These are phyloP conservation scores for Theonella swinhoei DNA, from an alignment of 37 sponge, comb jelly and placozoan genomes.

Conservation along the genomic window DNA sequence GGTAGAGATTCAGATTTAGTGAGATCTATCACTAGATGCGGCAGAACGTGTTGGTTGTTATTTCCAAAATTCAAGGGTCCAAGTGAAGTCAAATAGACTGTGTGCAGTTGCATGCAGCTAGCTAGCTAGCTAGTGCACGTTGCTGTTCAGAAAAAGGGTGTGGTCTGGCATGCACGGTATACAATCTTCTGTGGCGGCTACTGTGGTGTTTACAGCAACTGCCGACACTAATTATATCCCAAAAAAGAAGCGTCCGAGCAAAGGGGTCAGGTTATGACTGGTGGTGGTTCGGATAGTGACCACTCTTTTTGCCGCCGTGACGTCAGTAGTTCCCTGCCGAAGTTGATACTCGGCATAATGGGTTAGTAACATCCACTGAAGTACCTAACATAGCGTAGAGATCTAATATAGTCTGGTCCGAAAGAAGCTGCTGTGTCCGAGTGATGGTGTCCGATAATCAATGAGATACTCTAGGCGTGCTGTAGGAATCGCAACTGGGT, in stretches of 20 bases:
- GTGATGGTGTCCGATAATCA: not conserved
- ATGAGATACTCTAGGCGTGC: not conserved
- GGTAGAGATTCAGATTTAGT: too few species aligned
- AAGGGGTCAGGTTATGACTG: not conserved
- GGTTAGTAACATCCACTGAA: not conserved
- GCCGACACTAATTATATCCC: not conserved
- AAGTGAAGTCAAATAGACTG: too few species aligned
- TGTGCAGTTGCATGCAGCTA: too few species aligned
- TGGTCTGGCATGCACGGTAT: not conserved
- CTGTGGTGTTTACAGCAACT: not conserved
- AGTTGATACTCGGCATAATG: not conserved
- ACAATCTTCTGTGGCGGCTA: not conserved
- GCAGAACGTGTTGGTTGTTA: too few species aligned
- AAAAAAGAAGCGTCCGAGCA: not conserved
- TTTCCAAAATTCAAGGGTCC: too few species aligned
- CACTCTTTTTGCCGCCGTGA: not conserved
- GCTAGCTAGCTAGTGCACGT: too few species aligned
- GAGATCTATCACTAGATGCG: too few species aligned
- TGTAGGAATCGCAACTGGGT: too few species aligned
- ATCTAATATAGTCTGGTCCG: not conserved
- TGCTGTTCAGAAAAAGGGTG: not conserved
- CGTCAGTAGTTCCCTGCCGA: not conserved
- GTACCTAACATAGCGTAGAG: not conserved
- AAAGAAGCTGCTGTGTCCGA: not conserved
- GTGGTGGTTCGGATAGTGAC: not conserved